phyloP scores from a whole-genome alignment of 53 echinoderm and acorn worm species.

The Hippasteria phrygiana region DNA sequence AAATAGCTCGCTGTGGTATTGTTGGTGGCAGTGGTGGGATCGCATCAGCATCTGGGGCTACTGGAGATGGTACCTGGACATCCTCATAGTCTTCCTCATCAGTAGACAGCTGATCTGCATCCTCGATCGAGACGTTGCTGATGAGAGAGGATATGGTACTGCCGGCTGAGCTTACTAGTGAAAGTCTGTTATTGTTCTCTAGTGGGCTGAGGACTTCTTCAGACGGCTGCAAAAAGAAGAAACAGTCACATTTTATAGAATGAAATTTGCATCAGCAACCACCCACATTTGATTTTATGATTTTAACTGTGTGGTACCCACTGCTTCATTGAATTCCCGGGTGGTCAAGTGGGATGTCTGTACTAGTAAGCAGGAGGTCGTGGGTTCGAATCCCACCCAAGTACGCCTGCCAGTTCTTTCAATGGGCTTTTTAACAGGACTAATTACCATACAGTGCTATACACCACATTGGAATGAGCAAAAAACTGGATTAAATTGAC shows the following conservation, averaged over 20 bases:
- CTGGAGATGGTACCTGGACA: slow-evolving; percentile 7
- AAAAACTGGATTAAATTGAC: too few species aligned
- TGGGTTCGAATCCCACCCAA: too few species aligned
- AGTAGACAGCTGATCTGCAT: slow-evolving; percentile 5
- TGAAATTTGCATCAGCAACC: too few species aligned
- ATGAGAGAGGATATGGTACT: slow-evolving; percentile 55
- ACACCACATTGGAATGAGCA: too few species aligned
- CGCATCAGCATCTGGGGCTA: not conserved
- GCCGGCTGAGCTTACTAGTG: slow-evolving; percentile 31
- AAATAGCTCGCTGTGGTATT: not conserved
- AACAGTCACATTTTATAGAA: not conserved
- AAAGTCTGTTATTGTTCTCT: slow-evolving; percentile 11
- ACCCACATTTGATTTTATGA: too few species aligned
- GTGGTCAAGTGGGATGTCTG: too few species aligned
- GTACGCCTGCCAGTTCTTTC: too few species aligned
- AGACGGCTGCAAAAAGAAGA: not conserved
- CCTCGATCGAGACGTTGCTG: slow-evolving; percentile 34
- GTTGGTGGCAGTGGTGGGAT: not conserved
- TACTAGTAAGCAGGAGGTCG: too few species aligned
- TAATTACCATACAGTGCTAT: too few species aligned
- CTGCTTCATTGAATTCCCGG: too few species aligned
- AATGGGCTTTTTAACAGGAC: too few species aligned
- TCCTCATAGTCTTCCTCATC: slow-evolving; percentile 38
- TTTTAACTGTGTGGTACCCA: too few species aligned
- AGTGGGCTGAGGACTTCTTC: not conserved